Evolutionary conservation across 2,797 vertebrate species (phyloP).

Genomic region (Streptopelia turtur): DNA sequence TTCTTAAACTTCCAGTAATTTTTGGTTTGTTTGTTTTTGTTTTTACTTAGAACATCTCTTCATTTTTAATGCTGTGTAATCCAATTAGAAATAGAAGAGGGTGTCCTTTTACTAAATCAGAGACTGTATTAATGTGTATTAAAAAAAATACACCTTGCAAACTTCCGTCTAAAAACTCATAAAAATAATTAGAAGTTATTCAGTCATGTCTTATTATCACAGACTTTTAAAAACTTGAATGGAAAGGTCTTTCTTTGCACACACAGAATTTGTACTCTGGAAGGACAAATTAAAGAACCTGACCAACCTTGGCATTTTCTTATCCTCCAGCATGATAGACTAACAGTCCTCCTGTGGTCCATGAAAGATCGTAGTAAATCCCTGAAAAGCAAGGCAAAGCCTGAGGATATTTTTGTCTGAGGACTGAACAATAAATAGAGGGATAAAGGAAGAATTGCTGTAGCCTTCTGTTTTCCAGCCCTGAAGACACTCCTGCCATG

Average conservation of each 20-base stretch:
- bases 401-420: slow-evolving; percentile 2
- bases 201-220: neutral
- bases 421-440: neutral
- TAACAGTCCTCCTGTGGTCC: neutral
- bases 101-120: neutral
- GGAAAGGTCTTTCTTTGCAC: neutral
- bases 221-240: neutral
- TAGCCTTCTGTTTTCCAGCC: neutral
- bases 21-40: neutral
- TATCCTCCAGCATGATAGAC: neutral
- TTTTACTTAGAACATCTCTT: neutral
- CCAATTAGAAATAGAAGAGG: neutral
- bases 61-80: neutral
- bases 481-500: neutral
- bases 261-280: neutral
- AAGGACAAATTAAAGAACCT: neutral
- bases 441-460: neutral
- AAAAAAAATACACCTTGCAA: neutral
- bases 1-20: neutral
- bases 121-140: neutral
- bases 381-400: slow-evolving; percentile 6
- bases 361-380: neutral
- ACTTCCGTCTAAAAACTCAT: neutral
- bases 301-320: neutral
- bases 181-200: neutral